Base-by-base conservation (phyloP, 2,797 vertebrate species). In the Margarornis squamiger region DNA sequence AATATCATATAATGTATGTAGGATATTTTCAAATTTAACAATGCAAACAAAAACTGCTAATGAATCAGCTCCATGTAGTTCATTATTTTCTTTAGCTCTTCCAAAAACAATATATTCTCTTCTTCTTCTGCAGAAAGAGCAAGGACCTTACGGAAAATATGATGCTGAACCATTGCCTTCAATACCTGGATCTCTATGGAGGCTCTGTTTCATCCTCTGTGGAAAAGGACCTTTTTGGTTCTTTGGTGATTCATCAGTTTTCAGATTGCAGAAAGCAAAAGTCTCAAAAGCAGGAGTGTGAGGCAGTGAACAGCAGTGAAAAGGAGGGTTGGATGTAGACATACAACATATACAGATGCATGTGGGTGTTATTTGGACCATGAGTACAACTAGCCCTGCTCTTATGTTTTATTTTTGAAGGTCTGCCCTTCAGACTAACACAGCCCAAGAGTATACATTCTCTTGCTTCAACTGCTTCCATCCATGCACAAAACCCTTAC, bases 1-100 rank as follows among this genome's bases (percentile, higher is more conserved):
- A 96, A 94, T 77, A 97, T 51, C 67, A 65, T 75, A 78, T 90
- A 96, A 95, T 93, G 41, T 66, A 88, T 70, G 32, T 58, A 92
- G 74, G 61, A 61, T 91, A 96, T 96, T 97, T 97, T 96, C 91
- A 96, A 97, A 92, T 88, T 61, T 85, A 73, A 91, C 94, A 94
- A 84, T 93, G 71, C 55, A 93, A 93, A 94, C 38, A 88, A 90
- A 43, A 80, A 23, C 49, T 87, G 55, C 49, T 91, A 95, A 92
- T 92, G 89, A 96, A 96, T 93, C 91, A 96, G 49, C 8, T 17
- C 26, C 77, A 59, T 52, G 30, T 29, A 24, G 49, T 55, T 88
- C 29, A 83, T 95, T 90, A 59, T 55, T 96, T 97, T 97, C 79
- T 93, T 55, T 93, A 92, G 61, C 14, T 68, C 48, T 84, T 92